phyloP scores from a whole-genome alignment of 2,888 invertebrate species.

The Lutraria lutraria region DNA sequence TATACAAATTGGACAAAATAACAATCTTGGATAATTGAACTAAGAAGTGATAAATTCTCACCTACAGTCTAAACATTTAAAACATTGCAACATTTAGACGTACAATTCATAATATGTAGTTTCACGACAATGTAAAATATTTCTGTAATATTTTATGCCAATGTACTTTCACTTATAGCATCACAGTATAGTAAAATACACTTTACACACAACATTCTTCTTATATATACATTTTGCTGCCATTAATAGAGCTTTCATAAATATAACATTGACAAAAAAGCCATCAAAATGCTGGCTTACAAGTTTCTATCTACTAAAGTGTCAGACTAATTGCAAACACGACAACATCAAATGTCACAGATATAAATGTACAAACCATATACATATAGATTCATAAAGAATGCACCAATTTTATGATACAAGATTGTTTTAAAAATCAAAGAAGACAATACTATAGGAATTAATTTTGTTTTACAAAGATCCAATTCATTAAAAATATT shows the following conservation, averaged over 20 bases:
- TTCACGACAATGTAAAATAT: neutral
- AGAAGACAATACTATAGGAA: neutral
- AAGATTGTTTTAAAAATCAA: neutral
- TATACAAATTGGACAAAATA: neutral
- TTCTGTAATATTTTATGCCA: neutral
- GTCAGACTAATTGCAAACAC: neutral
- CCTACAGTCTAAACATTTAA: no score
- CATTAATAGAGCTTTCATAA: conserved; percentile 25
- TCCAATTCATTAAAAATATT: neutral
- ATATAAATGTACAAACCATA: conserved; percentile 17
- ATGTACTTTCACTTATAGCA: neutral
- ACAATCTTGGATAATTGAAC: neutral
- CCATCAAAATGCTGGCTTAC: neutral
- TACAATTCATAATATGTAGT: neutral
- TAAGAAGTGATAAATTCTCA: no score
- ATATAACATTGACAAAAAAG: conserved; percentile 19
- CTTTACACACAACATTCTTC: conserved; percentile 20
- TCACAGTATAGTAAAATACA: conserved; percentile 20
- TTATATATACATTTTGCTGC: conserved; percentile 21
- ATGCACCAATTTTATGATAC: neutral
- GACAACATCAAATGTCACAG: neutral
- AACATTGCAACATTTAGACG: no score
- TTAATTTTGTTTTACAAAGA: no score
- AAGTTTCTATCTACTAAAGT: conserved; percentile 2
- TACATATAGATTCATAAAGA: neutral